These are phyloP conservation scores for Toxotes jaculatrix DNA, from an alignment of 2,113 vertebrate species.

Conservation along the genomic window DNA sequence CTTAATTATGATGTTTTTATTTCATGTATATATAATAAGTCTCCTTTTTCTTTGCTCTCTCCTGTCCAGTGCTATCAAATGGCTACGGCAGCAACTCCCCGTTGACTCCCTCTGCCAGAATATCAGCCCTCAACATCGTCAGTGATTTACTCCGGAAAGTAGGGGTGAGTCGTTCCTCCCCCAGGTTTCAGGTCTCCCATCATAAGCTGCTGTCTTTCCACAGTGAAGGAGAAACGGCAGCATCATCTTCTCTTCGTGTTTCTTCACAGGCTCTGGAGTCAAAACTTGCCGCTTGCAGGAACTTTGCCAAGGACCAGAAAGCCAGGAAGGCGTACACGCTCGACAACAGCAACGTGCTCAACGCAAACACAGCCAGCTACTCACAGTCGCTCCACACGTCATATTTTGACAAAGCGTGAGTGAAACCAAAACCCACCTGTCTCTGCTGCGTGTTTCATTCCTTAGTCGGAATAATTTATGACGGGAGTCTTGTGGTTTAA, in stretches of 20 bases:
- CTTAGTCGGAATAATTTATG: background rate
- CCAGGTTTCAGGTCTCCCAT: background rate
- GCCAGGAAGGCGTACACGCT: slow-evolving; percentile 90
- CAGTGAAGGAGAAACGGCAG: too few species aligned
- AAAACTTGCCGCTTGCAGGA: slow-evolving; percentile 95
- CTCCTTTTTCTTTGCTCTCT: background rate
- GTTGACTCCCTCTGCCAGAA: slow-evolving; percentile 95
- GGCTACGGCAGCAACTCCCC: slow-evolving; percentile 93
- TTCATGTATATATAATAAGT: background rate
- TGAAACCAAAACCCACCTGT: slow-evolving; percentile 4
- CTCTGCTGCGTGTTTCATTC: background rate
- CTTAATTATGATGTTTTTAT: background rate
- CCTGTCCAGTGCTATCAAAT: slow-evolving; percentile 87
- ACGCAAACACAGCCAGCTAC: slow-evolving; percentile 87
- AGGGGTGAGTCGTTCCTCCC: slow-evolving; percentile 87
- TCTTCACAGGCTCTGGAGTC: slow-evolving; percentile 93
- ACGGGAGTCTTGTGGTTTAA: background rate
- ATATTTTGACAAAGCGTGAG: slow-evolving; percentile 96
- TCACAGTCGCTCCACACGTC: slow-evolving; percentile 89
- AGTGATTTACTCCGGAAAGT: slow-evolving; percentile 97
- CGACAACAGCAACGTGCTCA: slow-evolving; percentile 87
- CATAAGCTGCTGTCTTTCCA: background rate
- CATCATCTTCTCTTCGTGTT: background rate
- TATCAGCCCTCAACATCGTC: slow-evolving; percentile 98
- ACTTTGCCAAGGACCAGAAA: slow-evolving; percentile 96